Percentiles rank a stretch among this genome's conserved stretches.
phyloP scores from a whole-genome alignment of 2,888 invertebrate genomes.

The Tenodera sinensis region DNA sequence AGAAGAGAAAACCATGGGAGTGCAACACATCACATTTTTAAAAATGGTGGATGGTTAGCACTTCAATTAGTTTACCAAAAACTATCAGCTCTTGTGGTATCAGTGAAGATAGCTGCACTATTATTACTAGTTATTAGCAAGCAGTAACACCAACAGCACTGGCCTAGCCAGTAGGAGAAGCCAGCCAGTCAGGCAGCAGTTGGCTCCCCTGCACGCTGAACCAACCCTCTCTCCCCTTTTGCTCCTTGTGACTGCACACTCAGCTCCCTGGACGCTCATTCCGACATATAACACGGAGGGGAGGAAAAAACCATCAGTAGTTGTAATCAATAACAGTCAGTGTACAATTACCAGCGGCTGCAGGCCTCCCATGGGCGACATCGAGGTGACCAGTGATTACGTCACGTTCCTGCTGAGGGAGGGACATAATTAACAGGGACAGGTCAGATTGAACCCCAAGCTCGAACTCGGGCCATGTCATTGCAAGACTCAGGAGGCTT shows the following conservation, averaged over 20 bases:
- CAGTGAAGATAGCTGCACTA: no score
- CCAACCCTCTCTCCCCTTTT: neutral
- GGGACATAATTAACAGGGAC: neutral
- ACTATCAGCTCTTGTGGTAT: no score
- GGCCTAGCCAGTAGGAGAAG: no score
- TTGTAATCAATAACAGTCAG: constrained; percentile 20
- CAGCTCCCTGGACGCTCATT: constrained; percentile 14
- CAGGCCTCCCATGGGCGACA: constrained; percentile 31
- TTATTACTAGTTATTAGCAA: no score
- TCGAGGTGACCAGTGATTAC: constrained; percentile 34
- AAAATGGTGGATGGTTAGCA: no score
- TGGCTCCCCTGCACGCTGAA: neutral
- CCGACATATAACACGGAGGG: neutral
- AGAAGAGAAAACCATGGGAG: no score
- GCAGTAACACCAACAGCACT: no score
- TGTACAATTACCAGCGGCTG: constrained; percentile 11
- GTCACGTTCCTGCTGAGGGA: constrained; percentile 41
- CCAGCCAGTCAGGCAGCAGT: no score
- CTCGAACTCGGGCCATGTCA: neutral
- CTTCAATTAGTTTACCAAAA: no score
- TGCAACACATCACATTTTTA: no score
- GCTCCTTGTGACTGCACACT: neutral
- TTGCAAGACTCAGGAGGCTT: neutral
- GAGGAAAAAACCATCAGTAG: neutral
- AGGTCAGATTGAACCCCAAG: neutral